Percentiles rank a stretch among this genome's conserved stretches.
Conservation (phyloP, 2,113 vertebrate species). For the Macroglossus sobrinus region DNA sequence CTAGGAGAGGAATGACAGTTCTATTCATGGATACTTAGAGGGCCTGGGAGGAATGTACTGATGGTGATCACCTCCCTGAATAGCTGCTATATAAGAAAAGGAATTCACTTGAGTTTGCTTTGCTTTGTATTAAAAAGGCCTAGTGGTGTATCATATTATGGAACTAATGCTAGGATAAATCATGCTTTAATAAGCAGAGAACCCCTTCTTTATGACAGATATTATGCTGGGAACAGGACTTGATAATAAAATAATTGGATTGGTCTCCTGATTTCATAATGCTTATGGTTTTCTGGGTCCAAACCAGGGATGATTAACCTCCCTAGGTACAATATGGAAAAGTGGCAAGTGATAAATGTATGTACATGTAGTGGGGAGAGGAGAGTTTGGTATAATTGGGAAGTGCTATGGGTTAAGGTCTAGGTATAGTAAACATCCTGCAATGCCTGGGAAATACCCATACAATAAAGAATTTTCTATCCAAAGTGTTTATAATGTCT, state of each 20-base stretch:
- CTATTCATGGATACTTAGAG: neutral
- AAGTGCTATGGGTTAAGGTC: neutral
- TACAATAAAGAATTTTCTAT: neutral
- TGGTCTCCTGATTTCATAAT: neutral
- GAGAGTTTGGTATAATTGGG: neutral
- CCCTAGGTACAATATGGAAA: neutral
- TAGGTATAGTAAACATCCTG: neutral
- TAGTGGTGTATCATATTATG: neutral
- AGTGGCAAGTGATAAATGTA: neutral
- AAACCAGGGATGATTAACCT: neutral
- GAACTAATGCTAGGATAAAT: neutral
- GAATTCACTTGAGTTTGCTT: neutral
- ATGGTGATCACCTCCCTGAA: neutral
- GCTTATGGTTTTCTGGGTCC: neutral
- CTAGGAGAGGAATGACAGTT: neutral
- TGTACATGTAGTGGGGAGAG: rapidly evolving
- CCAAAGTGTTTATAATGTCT: too few species aligned
- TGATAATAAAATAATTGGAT: neutral
- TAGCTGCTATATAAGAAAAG: neutral
- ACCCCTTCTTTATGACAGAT: neutral
- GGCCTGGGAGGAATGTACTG: neutral
- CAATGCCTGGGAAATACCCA: neutral
- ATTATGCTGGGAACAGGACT: neutral
- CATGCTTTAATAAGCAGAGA: neutral
- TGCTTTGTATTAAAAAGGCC: neutral